Evolutionary conservation across 2,797 vertebrate species (phyloP).

Genomic region (Eulemur albifrons): DNA sequence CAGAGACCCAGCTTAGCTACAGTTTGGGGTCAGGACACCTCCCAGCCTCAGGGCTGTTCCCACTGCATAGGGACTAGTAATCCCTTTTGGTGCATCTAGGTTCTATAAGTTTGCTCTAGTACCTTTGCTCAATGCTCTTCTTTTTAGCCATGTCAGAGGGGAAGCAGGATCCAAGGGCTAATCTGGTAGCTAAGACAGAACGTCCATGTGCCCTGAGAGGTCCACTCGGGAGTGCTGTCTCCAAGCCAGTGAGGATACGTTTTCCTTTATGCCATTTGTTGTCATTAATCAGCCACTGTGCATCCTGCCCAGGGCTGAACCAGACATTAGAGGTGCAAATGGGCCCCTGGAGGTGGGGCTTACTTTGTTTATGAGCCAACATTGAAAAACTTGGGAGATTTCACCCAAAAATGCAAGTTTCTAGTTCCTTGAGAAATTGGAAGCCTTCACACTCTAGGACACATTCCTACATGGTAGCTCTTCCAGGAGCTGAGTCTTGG

Average conservation of each 20-base stretch:
- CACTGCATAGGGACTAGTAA: accelerated
- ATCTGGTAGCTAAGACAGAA: background rate
- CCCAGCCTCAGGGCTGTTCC: background rate
- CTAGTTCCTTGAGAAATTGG: background rate
- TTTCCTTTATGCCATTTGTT: background rate
- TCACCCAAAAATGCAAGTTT: background rate
- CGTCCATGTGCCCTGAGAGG: background rate
- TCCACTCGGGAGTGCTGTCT: background rate
- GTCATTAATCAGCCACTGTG: background rate
- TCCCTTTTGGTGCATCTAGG: background rate
- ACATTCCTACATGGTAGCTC: too few species aligned
- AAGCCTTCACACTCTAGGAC: background rate
- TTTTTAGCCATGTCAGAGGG: background rate
- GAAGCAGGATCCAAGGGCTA: background rate
- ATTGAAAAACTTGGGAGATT: background rate
- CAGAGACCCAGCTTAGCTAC: background rate
- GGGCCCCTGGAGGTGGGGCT: accelerated
- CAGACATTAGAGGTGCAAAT: accelerated
- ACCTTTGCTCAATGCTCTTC: background rate
- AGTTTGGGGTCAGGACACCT: too few species aligned
- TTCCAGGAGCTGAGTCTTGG: background rate
- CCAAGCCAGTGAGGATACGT: background rate
- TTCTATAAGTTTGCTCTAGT: background rate
- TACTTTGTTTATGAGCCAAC: background rate
- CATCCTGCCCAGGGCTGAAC: background rate